Evolutionary conservation across 2,797 vertebrate genomes (phyloP).

Genomic region (Poecile montanus): DNA sequence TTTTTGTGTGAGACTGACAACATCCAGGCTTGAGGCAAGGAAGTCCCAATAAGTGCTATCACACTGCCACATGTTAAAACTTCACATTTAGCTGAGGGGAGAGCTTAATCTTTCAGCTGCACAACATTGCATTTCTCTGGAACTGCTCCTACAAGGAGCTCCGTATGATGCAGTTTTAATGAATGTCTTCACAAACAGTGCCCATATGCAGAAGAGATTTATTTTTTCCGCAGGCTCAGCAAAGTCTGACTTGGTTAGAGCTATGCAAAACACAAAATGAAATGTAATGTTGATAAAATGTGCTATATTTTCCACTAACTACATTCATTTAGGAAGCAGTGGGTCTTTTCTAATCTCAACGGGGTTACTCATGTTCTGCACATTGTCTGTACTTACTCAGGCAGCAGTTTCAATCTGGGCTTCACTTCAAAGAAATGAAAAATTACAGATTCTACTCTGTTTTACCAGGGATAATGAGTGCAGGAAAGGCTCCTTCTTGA

Average conservation of each 20-base stretch:
- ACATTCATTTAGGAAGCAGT: not conserved
- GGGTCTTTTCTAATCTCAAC: not conserved
- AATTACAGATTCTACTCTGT: not conserved
- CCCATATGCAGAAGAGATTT: not conserved
- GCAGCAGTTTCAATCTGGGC: constrained; percentile 23
- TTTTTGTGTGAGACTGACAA: not conserved
- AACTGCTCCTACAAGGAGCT: not conserved
- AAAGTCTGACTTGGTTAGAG: not conserved
- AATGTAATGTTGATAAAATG: not conserved
- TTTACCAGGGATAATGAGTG: not conserved
- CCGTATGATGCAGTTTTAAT: not conserved
- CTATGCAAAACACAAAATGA: not conserved
- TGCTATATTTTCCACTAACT: constrained; percentile 6
- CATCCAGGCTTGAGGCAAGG: not conserved
- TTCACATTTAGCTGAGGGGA: not conserved
- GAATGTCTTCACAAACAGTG: not conserved
- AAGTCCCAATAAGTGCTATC: not conserved
- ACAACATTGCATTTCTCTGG: not conserved
- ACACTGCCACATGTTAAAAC: not conserved
- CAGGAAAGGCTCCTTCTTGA: not conserved
- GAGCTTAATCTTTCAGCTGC: not conserved
- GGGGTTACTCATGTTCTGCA: not conserved
- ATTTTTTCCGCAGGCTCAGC: not conserved
- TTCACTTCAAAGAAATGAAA: constrained; percentile 48
- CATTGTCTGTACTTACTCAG: constrained; percentile 10